Conservation (phyloP, 2,888 invertebrate species). For the Masnerella sp. region DNA sequence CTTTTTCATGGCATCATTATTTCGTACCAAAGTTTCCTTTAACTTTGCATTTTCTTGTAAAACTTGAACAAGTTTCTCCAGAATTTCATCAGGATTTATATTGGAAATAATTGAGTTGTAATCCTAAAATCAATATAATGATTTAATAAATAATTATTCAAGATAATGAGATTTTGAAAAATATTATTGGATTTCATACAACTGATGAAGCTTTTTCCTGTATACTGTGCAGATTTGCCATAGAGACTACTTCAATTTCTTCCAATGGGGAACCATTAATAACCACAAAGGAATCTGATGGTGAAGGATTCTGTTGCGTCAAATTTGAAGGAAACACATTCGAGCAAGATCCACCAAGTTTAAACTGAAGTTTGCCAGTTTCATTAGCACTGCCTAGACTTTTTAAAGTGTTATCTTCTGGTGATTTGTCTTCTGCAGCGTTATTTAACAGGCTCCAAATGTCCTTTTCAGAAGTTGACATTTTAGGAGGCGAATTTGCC, state of each 20-base stretch:
- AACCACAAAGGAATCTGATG: slow-evolving; percentile 72
- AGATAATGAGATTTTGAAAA: too few species aligned
- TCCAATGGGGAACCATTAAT: slow-evolving; percentile 69
- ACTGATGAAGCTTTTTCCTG: slow-evolving; percentile 13
- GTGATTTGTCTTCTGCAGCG: too few species aligned
- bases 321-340: slow-evolving; percentile 56
- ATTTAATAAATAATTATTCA: too few species aligned
- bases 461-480: not conserved
- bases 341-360: slow-evolving; percentile 65
- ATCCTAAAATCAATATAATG: slow-evolving; percentile 66
- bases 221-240: slow-evolving; percentile 69
- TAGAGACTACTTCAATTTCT: slow-evolving; percentile 64
- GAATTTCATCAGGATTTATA: slow-evolving; percentile 77
- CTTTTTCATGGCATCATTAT: slow-evolving; percentile 83
- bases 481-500: too few species aligned
- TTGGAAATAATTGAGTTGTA: slow-evolving; percentile 67
- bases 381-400: slow-evolving; percentile 11
- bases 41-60: slow-evolving; percentile 81
- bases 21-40: slow-evolving; percentile 82
- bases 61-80: slow-evolving; percentile 79
- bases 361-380: slow-evolving; percentile 66
- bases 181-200: too few species aligned
- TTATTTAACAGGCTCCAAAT: slow-evolving; percentile 9
- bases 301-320: slow-evolving; percentile 60
- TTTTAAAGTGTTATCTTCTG: not conserved